Evolutionary conservation across 2,888 invertebrate genomes (phyloP), one percentile per base, ranked within the genome.

Genomic region (Dryobota labecula): DNA sequence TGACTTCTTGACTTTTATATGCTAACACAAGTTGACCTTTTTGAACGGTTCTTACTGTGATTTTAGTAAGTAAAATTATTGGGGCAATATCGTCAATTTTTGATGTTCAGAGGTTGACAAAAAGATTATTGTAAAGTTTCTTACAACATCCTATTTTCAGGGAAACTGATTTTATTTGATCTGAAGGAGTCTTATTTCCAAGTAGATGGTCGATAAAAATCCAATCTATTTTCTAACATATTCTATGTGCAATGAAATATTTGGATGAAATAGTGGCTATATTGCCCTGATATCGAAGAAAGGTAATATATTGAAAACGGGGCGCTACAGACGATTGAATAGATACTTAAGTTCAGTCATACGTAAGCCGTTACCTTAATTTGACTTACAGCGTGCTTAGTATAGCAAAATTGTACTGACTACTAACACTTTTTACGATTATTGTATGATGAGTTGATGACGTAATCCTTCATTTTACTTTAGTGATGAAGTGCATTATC

Each of bases 301-400:
- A 24, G 36, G 56, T 71, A 71, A 78, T 74, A 74, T 70, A 78
- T 78, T 57, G 70, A 57, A 54, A 78, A 70, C 36, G 71, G 78
- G n/a, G 45, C 33, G 38, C 54, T 76, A 56, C 51, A 68, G 24
- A 54, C 47, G 61, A 60, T 54, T 63, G 45, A 76, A 70, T 70
- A 65, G 66, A 70, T 38, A 71, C 77, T 77, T 61, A 76, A 71
- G 67, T 57, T 77, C 72, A 79, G 67, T 65, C 53, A 77, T 0
- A 56, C 33, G 72, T 13, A 57, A 68, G 63, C 43, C 80, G 56
- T 79, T 77, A 72, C 67, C 67, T 49, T 72, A 77, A 81, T 77
- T 53, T 67, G 11, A 65, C 18, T 65, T 65, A 65, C 38, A 66
- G 18, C 15, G 49, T 67, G 45, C 60, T 62, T 63, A 38, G 18